Evolutionary conservation across 2,113 vertebrate species (phyloP), one percentile per base, ranked within the genome.

Genomic region (Spea multiplicata): DNA sequence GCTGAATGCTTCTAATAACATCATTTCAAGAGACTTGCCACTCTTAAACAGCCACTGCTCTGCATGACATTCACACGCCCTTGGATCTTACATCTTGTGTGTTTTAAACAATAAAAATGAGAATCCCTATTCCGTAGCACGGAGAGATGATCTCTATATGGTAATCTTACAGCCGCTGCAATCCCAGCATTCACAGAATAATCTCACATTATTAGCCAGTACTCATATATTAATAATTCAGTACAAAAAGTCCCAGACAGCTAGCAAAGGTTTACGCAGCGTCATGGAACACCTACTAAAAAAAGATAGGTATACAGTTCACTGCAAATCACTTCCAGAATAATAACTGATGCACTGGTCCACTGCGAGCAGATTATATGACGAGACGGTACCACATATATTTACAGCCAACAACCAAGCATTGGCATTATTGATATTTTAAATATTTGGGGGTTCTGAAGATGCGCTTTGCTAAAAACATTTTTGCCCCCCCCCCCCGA

Each of bases 221-320:
- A 69, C 30, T 12, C 45, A 59, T 59, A 61, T 13, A 70, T 30
- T 17, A 48, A 49, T 77, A 50, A n/a, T 48, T 71, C 66, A 30
- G 62, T 76, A 59, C 69, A 61, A 77, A n/a, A 70, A 62, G 45
- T 62, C 55, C 44, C 46, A 48, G n/a, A 44, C 55, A n/a, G 66
- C 55, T 70, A 50, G 46, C 50, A 50, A 77, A 50, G 66, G 57
- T 62, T 53, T 66, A 64, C 4, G 3, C 30, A 66, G 17, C 30
- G 55, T 1, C 9, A 14, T 8, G 53, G 14, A 30, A 55, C 16
- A 5, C 75, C 59, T 69, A 68, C 65, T 30, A 30, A 30, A 30
- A n/a, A 30, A 2, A 30, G 30, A 30, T 30, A 70, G 66, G 53
- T 69, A 69, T 44, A 59, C 44, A 7, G 66, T 49, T 9, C 4